phyloP scores from a whole-genome alignment of 2,113 vertebrate genomes.

The Bubo scandiacus region DNA sequence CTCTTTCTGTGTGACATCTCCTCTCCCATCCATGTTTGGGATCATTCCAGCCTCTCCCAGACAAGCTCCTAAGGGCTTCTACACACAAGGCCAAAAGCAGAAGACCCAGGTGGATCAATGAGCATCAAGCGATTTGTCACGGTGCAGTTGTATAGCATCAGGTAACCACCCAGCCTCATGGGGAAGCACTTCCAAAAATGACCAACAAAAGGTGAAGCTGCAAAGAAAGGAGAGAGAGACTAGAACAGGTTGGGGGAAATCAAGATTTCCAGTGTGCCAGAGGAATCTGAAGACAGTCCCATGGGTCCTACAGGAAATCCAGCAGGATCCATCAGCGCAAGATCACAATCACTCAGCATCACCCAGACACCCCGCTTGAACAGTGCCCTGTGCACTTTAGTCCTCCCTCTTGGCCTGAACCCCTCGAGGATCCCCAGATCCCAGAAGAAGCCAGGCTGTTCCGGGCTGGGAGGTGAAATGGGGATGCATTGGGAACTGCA shows the following conservation, averaged over 20 bases:
- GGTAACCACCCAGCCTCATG: not conserved
- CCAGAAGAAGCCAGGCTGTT: not conserved
- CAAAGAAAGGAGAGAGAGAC: not conserved
- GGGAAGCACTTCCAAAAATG: not conserved
- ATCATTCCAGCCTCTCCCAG: not conserved
- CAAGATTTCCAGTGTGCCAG: not conserved
- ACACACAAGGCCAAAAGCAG: not conserved
- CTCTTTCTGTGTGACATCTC: not conserved
- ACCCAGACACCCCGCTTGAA: not conserved
- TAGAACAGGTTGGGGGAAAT: not conserved
- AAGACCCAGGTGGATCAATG: not conserved
- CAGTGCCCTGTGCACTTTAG: not conserved
- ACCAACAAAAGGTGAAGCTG: not conserved
- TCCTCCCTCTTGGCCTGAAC: not conserved
- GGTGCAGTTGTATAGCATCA: not conserved
- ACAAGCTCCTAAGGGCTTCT: not conserved
- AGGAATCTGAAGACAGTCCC: not conserved
- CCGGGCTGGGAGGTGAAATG: not conserved
- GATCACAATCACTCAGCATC: not conserved
- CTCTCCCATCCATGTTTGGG: not conserved
- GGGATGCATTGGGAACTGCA: not conserved
- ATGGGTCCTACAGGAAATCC: not conserved
- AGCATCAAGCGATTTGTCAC: not conserved
- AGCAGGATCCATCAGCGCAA: not conserved
- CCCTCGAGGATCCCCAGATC: fast-evolving